Conservation (phyloP, 2,888 invertebrate genomes). For the Seira ritae region DNA sequence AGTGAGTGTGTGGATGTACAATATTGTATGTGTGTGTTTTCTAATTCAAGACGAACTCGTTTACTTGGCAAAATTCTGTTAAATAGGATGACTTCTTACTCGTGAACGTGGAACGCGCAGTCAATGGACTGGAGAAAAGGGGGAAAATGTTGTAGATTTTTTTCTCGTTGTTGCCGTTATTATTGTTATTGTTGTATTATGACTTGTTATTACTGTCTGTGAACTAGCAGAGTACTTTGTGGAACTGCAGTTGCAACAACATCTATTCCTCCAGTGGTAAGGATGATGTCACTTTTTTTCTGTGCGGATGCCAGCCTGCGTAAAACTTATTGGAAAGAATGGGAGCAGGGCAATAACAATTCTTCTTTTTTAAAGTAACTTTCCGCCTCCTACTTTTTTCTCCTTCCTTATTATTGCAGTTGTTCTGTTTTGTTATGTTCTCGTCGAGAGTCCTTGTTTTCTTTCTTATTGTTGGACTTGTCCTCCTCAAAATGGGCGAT, state of each 20-base stretch:
- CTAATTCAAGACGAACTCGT: neutral
- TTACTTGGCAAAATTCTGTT: neutral
- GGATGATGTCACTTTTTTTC: neutral
- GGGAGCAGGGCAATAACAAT: slow-evolving; percentile 17
- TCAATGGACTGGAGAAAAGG: neutral
- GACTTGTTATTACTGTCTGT: slow-evolving; percentile 57
- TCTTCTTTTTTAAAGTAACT: slow-evolving; percentile 14
- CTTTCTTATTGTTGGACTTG: neutral
- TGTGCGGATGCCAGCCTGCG: neutral
- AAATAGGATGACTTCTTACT: neutral
- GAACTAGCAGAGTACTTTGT: neutral
- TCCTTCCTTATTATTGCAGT: slow-evolving; percentile 8
- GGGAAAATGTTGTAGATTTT: slow-evolving; percentile 18
- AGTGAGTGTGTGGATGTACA: no score
- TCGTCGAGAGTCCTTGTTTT: no score
- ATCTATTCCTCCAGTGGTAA: neutral
- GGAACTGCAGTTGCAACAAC: slow-evolving; percentile 36
- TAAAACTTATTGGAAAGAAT: slow-evolving; percentile 19
- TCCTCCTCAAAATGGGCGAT: neutral
- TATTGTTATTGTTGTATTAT: slow-evolving; percentile 25
- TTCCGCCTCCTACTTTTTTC: slow-evolving; percentile 10
- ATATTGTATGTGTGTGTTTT: no score
- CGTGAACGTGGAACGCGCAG: neutral
- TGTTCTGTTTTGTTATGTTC: neutral
- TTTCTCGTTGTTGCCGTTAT: slow-evolving; percentile 18